phyloP scores from a whole-genome alignment of 2,113 vertebrate species.

The Microtus richardsoni region DNA sequence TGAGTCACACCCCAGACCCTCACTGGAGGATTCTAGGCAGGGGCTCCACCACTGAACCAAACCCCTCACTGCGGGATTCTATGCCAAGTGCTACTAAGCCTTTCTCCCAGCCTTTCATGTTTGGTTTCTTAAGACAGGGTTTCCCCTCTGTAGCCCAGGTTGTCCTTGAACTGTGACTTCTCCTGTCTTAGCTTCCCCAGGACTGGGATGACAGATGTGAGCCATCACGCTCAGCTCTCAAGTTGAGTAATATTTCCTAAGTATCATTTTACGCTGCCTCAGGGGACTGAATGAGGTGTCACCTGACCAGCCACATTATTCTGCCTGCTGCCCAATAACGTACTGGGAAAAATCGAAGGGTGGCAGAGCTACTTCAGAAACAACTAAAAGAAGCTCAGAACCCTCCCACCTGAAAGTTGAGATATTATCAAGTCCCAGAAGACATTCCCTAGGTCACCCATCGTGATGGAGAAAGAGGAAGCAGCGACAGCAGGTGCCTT shows the following conservation, averaged over 20 bases:
- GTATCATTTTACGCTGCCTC: background rate
- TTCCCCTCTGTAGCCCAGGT: background rate
- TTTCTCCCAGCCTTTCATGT: background rate
- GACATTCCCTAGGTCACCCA: background rate
- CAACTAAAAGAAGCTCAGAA: background rate
- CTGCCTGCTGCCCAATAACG: accelerated
- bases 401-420: background rate
- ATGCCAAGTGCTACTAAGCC: background rate
- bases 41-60: background rate
- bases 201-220: background rate
- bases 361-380: background rate
- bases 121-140: background rate
- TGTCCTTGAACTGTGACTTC: background rate
- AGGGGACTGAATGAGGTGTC: background rate
- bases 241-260: background rate
- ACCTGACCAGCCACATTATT: background rate
- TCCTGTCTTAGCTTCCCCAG: background rate
- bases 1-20: background rate
- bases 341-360: background rate
- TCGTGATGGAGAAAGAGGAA: background rate
- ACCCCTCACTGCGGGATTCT: background rate
- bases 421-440: background rate
- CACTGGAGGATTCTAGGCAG: background rate
- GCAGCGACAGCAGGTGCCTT: background rate
- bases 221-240: background rate